Conservation (phyloP, 2,888 invertebrate genomes). For the Leptarthrus brevirostris region DNA sequence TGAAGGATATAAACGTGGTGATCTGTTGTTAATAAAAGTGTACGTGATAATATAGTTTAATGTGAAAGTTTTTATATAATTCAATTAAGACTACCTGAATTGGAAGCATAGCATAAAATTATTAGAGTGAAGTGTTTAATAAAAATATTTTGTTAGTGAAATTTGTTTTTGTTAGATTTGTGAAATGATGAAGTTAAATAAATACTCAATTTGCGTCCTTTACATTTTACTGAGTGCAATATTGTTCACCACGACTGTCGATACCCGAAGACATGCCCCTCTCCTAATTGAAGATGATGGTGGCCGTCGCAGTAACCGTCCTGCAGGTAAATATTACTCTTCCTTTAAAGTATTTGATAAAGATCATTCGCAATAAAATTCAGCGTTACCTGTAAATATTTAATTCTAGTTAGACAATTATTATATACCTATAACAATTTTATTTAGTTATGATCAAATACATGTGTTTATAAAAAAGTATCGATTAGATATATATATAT, state of each 20-base stretch:
- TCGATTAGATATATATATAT: no score
- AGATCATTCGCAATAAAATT: not conserved
- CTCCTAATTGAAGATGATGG: slow-evolving; percentile 76
- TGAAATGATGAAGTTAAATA: slow-evolving; percentile 5
- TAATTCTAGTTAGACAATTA: not conserved
- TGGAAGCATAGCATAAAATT: no score
- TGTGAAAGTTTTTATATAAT: not conserved
- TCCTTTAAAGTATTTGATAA: no score
- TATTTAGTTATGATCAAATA: not conserved
- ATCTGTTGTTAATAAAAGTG: not conserved
- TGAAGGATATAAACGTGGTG: no score
- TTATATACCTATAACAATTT: not conserved
- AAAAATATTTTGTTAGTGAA: not conserved
- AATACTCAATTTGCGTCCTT: not conserved
- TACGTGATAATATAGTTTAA: no score
- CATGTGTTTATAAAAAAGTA: no score
- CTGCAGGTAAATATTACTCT: slow-evolving; percentile 72
- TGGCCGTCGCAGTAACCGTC: slow-evolving; percentile 74
- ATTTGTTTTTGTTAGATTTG: not conserved
- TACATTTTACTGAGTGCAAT: slow-evolving; percentile 17
- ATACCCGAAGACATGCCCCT: slow-evolving; percentile 73
- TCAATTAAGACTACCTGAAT: no score
- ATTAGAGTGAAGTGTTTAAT: not conserved
- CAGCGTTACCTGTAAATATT: not conserved
- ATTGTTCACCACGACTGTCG: slow-evolving; percentile 56